These are phyloP conservation scores for Drosophila ustulata DNA, from an alignment of 2,888 invertebrate genomes.

Conservation along the genomic window DNA sequence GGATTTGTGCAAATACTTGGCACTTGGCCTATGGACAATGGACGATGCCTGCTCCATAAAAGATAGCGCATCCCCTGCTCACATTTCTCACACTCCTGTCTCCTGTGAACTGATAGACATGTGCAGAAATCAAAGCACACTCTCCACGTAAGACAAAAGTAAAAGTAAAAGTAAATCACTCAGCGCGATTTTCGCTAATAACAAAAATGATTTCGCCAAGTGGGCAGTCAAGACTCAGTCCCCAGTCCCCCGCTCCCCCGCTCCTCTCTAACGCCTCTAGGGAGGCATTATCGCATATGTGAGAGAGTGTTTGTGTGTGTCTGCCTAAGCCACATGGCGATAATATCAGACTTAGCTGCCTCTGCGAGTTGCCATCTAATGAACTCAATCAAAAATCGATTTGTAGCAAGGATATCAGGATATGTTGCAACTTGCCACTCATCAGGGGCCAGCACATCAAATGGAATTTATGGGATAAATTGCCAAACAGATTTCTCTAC, in stretches of 20 bases:
- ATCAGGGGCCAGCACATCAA: constrained; percentile 65
- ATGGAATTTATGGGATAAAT: constrained; percentile 81
- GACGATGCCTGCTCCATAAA: constrained; percentile 50
- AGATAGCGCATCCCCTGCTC: constrained; percentile 46
- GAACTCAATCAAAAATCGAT: constrained; percentile 84
- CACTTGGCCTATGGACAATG: constrained; percentile 28
- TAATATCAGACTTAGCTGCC: constrained; percentile 50
- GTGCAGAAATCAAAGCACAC: constrained; percentile 66
- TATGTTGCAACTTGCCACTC: constrained; percentile 19
- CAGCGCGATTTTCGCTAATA: constrained; percentile 80
- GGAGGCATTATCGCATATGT: constrained; percentile 75
- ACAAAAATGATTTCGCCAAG: constrained; percentile 79
- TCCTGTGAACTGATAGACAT: constrained; percentile 27
- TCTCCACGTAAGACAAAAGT: constrained; percentile 70
- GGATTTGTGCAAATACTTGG: constrained; percentile 72
- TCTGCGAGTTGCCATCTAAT: constrained; percentile 69
- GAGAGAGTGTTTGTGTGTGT: constrained; percentile 6
- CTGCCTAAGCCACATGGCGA: constrained; percentile 49
- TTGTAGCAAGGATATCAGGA: constrained; percentile 67
- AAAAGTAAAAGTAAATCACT: constrained; percentile 82
- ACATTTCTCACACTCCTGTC: background rate
- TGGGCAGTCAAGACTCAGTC: constrained; percentile 24
- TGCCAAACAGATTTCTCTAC: constrained; percentile 64
- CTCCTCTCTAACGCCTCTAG: constrained; percentile 52
- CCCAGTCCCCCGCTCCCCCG: background rate